These are phyloP conservation scores for Hypothenemus hampei DNA, from an alignment of 1,140 invertebrate species.

Conservation along the genomic window DNA sequence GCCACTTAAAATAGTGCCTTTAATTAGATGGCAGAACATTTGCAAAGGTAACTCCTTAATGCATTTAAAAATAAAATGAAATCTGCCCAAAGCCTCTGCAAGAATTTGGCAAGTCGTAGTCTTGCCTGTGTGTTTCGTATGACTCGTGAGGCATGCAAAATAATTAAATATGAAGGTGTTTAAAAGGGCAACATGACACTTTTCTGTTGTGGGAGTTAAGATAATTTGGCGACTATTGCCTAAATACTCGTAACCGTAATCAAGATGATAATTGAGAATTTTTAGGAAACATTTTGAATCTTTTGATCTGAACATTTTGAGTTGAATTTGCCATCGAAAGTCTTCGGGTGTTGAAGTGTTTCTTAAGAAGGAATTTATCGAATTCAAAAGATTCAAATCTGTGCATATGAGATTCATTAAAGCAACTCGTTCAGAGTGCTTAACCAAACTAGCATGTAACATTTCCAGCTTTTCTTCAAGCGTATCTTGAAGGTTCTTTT, in stretches of 20 bases:
- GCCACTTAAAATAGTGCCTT: slow-evolving; percentile 77
- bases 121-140: slow-evolving; percentile 80
- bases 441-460: no score
- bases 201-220: slow-evolving; percentile 72
- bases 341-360: no score
- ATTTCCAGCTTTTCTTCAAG: slow-evolving; percentile 22
- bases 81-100: slow-evolving; percentile 76
- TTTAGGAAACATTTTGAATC: slow-evolving; percentile 68
- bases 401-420: no score
- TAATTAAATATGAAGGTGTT: slow-evolving; percentile 74
- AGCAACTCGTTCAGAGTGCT: no score
- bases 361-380: no score
- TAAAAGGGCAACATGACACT: slow-evolving; percentile 79
- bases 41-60: slow-evolving; percentile 75
- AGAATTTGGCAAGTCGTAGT: slow-evolving; percentile 86
- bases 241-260: slow-evolving; percentile 89
- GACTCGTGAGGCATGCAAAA: slow-evolving; percentile 73
- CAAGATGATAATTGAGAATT: slow-evolving; percentile 77
- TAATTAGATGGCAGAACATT: slow-evolving; percentile 55
- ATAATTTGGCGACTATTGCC: slow-evolving; percentile 69
- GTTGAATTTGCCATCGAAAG: slow-evolving; percentile 84
- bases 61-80: slow-evolving; percentile 90
- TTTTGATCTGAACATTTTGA: slow-evolving; percentile 88
- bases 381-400: no score
- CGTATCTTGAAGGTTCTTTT: slow-evolving; percentile 10